A percentile compares a stretch with the other conserved stretches of the same genome.
Conservation (phyloP, 2,888 invertebrate species). For the Perdita meconis region DNA sequence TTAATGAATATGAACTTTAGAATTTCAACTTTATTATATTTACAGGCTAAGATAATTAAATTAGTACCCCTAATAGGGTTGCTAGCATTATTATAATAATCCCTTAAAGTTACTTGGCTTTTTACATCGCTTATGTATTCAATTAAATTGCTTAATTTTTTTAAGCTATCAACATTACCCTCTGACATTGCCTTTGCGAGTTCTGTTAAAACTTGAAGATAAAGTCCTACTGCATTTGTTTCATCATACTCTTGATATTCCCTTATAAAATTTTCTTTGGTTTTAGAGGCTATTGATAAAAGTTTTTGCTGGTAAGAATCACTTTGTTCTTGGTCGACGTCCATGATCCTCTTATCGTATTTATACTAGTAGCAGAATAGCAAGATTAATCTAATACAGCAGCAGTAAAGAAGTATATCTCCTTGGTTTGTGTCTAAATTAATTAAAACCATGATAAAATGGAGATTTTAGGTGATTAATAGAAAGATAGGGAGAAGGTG, state of each 20-base stretch:
- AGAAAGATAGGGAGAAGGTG: too few relatives aligned
- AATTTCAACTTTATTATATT: conserved; percentile 12
- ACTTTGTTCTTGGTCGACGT: too few relatives aligned
- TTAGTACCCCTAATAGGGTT: conserved; percentile 45
- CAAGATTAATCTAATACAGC: too few relatives aligned
- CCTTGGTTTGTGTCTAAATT: too few relatives aligned
- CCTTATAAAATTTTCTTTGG: neutral
- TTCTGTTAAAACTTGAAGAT: neutral
- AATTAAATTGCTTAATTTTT: neutral
- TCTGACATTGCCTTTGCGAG: neutral
- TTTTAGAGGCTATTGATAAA: too few relatives aligned
- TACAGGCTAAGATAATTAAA: conserved; percentile 49
- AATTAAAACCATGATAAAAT: too few relatives aligned
- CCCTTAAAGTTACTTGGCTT: neutral
- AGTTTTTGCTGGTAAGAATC: too few relatives aligned
- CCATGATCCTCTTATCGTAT: too few relatives aligned
- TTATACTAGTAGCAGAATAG: too few relatives aligned
- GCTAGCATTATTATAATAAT: conserved; percentile 8
- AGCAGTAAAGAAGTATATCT: too few relatives aligned
- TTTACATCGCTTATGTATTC: neutral
- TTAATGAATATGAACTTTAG: neutral
- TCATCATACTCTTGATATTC: neutral
- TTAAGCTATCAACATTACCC: neutral
- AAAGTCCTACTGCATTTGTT: neutral
- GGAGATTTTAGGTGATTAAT: too few relatives aligned